Evolutionary conservation across 2,113 vertebrate genomes (phyloP).

Genomic region (Gopherus flavomarginatus): DNA sequence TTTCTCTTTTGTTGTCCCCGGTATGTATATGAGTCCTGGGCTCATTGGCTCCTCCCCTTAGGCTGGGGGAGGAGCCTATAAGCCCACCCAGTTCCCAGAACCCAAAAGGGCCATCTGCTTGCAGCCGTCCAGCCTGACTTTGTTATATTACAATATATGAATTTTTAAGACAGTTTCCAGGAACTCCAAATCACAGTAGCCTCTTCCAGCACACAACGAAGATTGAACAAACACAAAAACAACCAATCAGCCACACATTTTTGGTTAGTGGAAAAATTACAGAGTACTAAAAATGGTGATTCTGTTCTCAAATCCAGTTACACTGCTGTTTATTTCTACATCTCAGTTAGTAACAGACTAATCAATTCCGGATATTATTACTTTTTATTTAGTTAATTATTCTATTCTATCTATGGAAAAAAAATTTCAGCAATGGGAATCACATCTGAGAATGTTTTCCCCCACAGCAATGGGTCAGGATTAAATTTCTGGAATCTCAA

Average conservation of each 20-base stretch:
- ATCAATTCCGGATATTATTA: neutral
- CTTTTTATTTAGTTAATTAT: neutral
- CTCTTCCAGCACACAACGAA: neutral
- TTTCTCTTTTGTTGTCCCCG: too few relatives aligned
- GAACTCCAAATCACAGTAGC: neutral
- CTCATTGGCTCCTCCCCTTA: too few relatives aligned
- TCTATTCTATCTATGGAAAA: neutral
- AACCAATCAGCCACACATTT: neutral
- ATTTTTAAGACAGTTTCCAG: neutral
- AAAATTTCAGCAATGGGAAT: neutral
- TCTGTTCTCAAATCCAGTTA: neutral
- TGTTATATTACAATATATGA: rapidly evolving
- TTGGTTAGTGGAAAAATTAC: neutral
- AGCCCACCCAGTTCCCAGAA: too few relatives aligned
- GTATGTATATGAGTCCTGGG: too few relatives aligned
- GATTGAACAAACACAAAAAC: neutral
- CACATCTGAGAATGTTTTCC: neutral
- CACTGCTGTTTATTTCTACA: neutral
- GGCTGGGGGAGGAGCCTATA: too few relatives aligned
- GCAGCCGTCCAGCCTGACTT: too few relatives aligned
- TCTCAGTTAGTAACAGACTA: neutral
- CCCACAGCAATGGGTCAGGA: constrained; percentile 15
- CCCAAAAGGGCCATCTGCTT: too few relatives aligned
- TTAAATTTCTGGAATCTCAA: neutral
- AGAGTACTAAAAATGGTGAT: rapidly evolving